Evolutionary conservation across 2,888 invertebrate species (phyloP).

Genomic region (Cheilosia scutellata): DNA sequence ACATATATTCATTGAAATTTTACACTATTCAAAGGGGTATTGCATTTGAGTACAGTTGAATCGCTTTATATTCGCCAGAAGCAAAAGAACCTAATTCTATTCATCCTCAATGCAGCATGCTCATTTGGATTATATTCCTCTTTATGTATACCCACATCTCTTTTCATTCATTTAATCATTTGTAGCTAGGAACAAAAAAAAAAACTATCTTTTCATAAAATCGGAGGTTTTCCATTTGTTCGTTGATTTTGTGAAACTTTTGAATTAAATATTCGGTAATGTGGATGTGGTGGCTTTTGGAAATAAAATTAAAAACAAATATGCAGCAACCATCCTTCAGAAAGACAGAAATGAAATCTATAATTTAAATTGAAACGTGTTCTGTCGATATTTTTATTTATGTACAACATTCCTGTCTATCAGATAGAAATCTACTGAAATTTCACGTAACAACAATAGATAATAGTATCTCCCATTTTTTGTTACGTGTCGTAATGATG

Average conservation of each 20-base stretch:
- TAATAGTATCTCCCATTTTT: neutral
- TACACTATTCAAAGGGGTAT: too few species aligned
- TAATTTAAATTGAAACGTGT: conserved; percentile 8
- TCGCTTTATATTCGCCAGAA: too few species aligned
- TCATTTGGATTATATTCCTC: too few species aligned
- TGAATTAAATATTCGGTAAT: conserved; percentile 1
- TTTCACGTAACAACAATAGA: conserved; percentile 25
- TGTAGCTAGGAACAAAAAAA: too few species aligned
- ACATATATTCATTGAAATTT: too few species aligned
- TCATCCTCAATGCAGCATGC: too few species aligned
- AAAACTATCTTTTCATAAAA: conserved; percentile 9
- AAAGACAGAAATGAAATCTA: neutral
- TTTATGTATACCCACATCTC: too few species aligned
- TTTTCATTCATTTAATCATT: too few species aligned
- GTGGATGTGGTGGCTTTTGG: neutral
- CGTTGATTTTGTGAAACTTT: conserved; percentile 1
- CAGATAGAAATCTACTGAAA: conserved; percentile 10
- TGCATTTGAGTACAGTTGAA: too few species aligned
- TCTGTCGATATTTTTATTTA: conserved; percentile 15
- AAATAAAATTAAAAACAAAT: neutral
- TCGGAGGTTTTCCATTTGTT: neutral
- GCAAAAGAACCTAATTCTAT: too few species aligned
- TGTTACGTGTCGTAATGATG: neutral
- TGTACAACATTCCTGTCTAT: neutral
- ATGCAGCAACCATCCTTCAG: neutral